Evolutionary conservation across 2,797 vertebrate species (phyloP).

Genomic region (Dermochelys coriacea): DNA sequence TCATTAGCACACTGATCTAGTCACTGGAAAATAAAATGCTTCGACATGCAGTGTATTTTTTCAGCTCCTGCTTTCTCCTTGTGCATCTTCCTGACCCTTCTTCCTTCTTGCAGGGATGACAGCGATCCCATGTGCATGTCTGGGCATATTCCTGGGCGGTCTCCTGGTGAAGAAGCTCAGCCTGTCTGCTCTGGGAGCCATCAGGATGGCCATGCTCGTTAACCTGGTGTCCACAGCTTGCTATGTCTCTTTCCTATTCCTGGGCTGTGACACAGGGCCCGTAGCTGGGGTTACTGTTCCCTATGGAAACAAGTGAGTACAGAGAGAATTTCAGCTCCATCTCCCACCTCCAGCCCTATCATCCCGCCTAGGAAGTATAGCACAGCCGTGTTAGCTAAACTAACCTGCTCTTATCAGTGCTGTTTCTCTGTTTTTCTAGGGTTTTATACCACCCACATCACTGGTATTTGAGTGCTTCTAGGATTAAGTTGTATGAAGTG

Average conservation of each 20-base stretch:
- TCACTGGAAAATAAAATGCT: not conserved
- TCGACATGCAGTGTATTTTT: not conserved
- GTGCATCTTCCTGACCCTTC: not conserved
- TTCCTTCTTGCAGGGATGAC: conserved; percentile 91
- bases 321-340: not conserved
- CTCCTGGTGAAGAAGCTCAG: conserved; percentile 98
- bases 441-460: not conserved
- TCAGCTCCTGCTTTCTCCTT: fast-evolving
- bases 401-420: not conserved
- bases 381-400: not conserved
- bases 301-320: conserved; percentile 92
- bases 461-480: not conserved
- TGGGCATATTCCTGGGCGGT: conserved; percentile 98
- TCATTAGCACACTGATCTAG: not conserved
- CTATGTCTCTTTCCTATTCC: conserved; percentile 97
- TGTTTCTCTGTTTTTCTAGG: not conserved
- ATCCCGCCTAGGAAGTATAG: not conserved
- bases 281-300: conserved; percentile 95
- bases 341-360: fast-evolving
- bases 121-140: conserved; percentile 95
- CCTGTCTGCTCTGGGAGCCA: conserved; percentile 94
- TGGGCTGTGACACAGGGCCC: conserved; percentile 95
- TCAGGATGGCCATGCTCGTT: conserved; percentile 98
- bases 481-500: not conserved
- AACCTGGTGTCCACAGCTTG: conserved; percentile 97